Evolutionary conservation across 2,113 vertebrate genomes (phyloP).

Genomic region (Equus przewalskii): DNA sequence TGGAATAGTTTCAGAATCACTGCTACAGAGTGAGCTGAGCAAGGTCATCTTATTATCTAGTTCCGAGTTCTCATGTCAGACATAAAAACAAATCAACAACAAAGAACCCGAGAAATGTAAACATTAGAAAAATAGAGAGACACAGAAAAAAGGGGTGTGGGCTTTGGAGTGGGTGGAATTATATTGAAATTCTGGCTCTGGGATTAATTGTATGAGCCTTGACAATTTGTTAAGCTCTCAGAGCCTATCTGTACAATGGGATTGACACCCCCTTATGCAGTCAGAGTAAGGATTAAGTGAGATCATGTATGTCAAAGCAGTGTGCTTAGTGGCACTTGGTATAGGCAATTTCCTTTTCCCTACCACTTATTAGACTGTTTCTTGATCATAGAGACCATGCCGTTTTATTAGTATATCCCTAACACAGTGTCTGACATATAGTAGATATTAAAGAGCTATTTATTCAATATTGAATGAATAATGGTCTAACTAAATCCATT

Average conservation of each 20-base stretch:
- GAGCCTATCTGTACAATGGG: background rate
- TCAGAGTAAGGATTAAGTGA: background rate
- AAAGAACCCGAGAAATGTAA: background rate
- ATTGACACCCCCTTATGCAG: background rate
- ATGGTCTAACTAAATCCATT: background rate
- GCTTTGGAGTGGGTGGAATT: background rate
- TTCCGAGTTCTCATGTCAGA: background rate
- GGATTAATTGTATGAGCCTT: background rate
- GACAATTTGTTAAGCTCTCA: background rate
- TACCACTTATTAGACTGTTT: background rate
- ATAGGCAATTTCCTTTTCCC: background rate
- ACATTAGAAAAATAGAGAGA: constrained; percentile 31
- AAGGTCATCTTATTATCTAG: constrained; percentile 9
- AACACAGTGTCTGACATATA: background rate
- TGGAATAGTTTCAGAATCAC: background rate
- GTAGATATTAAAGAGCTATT: constrained; percentile 13
- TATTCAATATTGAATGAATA: constrained; percentile 36
- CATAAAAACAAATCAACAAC: background rate
- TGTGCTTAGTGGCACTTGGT: background rate
- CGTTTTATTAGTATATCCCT: background rate
- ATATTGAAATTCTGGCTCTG: constrained; percentile 17
- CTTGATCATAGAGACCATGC: background rate
- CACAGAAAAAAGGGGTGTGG: background rate
- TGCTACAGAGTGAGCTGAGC: background rate
- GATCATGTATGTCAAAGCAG: background rate